A percentile compares a stretch with the other conserved stretches of the same genome.
Evolutionary conservation across 1,140 invertebrate genomes (phyloP).

Genomic region (Phthorimaea operculella): DNA sequence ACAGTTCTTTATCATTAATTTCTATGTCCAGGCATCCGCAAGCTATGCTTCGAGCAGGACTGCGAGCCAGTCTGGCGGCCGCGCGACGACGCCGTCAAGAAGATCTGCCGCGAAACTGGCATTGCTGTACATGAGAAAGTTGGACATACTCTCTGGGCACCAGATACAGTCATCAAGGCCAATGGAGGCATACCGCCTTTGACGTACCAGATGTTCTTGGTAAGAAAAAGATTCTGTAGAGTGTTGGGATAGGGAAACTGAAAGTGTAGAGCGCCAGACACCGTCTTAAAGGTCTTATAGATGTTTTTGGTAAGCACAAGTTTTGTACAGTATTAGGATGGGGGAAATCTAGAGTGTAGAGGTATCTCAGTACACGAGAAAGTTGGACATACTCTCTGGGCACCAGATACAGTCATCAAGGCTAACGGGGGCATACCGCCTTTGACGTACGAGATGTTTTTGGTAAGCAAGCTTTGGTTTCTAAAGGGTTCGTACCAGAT

Average conservation of each 20-base stretch:
- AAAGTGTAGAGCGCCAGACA: too few species aligned
- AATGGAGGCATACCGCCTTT: conserved; percentile 79
- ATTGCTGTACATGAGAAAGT: conserved; percentile 71
- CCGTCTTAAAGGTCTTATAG: too few species aligned
- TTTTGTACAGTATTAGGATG: too few species aligned
- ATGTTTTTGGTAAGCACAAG: too few species aligned
- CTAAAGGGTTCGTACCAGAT: too few species aligned
- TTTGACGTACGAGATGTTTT: conserved; percentile 79
- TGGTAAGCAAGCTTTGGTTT: conserved; percentile 57
- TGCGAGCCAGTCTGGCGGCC: conserved; percentile 77
- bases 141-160: conserved; percentile 80
- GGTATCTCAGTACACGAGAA: conserved; percentile 70
- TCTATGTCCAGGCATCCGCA: conserved; percentile 49
- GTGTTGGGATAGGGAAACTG: too few species aligned
- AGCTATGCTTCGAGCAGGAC: conserved; percentile 76
- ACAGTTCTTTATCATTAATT: too few species aligned
- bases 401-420: conserved; percentile 73
- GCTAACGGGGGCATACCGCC: conserved; percentile 78
- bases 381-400: conserved; percentile 80
- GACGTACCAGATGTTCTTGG: conserved; percentile 80
- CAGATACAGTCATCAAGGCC: conserved; percentile 72
- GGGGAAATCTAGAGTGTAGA: too few species aligned
- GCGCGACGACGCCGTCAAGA: conserved; percentile 71
- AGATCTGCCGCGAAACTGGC: conserved; percentile 68
- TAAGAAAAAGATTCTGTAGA: too few species aligned